These are phyloP conservation scores for Pempheris klunzingeri DNA, from an alignment of 2,797 vertebrate species.

Conservation along the genomic window DNA sequence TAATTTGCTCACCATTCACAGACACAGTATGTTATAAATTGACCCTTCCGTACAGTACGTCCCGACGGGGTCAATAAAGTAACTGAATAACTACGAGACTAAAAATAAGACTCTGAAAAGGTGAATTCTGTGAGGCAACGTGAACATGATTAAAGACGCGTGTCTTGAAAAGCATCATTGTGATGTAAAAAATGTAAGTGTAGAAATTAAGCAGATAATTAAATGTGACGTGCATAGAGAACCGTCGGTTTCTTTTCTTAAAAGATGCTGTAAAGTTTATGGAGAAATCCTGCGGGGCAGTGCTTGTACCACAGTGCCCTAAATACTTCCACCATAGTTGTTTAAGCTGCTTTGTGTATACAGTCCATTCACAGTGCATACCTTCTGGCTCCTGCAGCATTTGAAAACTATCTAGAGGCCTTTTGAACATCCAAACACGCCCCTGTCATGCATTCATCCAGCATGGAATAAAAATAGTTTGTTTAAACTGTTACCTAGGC, in stretches of 20 bases:
- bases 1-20: neutral
- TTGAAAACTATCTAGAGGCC: slow-evolving; percentile 66
- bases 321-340: slow-evolving; percentile 56
- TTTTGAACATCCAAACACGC: slow-evolving; percentile 62
- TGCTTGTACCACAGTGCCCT: slow-evolving; percentile 46
- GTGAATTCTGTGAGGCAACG: neutral
- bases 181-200: slow-evolving; percentile 16
- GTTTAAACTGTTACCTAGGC: slow-evolving; percentile 83
- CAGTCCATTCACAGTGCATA: slow-evolving; percentile 59
- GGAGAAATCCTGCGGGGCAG: neutral
- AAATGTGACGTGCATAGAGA: neutral
- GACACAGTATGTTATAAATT: neutral
- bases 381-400: slow-evolving; percentile 55
- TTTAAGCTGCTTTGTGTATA: slow-evolving; percentile 63
- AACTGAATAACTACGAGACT: neutral
- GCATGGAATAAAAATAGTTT: slow-evolving; percentile 79
- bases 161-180: neutral
- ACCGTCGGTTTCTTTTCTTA: slow-evolving; percentile 11
- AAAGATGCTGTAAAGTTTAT: neutral
- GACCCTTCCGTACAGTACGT: neutral
- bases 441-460: slow-evolving; percentile 57
- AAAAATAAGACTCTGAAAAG: neutral
- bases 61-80: neutral
- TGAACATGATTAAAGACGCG: no score
- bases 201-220: neutral